These are phyloP conservation scores for Desmophyllum pertusum DNA, from an alignment of 92 coral and sea anemone species.

Conservation along the genomic window DNA sequence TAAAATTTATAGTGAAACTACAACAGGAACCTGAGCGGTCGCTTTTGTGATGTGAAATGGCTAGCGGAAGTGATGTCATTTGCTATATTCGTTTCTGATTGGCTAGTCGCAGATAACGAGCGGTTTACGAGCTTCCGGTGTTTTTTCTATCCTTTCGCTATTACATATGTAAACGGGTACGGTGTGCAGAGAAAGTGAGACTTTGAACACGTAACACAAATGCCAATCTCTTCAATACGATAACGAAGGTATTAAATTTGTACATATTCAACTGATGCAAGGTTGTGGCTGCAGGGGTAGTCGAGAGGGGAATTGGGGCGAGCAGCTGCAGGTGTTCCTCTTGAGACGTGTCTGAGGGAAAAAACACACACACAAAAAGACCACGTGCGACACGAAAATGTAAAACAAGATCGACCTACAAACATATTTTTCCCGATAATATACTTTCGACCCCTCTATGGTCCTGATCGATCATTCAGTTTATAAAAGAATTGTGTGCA, in stretches of 20 bases:
- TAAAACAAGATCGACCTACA: background rate
- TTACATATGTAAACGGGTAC: too few species aligned
- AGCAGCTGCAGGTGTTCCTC: background rate
- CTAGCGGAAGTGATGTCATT: slow-evolving; percentile 44
- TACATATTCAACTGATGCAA: background rate
- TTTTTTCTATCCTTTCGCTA: background rate
- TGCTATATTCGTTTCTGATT: background rate
- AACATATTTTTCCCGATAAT: background rate
- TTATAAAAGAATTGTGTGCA: too few species aligned
- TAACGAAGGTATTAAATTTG: background rate
- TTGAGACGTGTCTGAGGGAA: too few species aligned
- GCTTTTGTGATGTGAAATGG: background rate
- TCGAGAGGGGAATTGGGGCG: background rate
- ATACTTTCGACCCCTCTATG: background rate
- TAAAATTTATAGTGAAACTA: background rate
- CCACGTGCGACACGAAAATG: slow-evolving; percentile 10
- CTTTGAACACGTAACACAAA: background rate
- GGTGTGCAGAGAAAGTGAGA: background rate
- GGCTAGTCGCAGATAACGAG: background rate
- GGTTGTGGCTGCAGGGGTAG: background rate
- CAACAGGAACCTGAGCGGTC: slow-evolving; percentile 8
- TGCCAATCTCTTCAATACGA: background rate
- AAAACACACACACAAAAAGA: background rate
- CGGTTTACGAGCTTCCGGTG: slow-evolving; percentile 14
- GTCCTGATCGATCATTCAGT: too few species aligned